Conservation (phyloP, 2,888 invertebrate species). For the Meiosimyza decipiens region DNA sequence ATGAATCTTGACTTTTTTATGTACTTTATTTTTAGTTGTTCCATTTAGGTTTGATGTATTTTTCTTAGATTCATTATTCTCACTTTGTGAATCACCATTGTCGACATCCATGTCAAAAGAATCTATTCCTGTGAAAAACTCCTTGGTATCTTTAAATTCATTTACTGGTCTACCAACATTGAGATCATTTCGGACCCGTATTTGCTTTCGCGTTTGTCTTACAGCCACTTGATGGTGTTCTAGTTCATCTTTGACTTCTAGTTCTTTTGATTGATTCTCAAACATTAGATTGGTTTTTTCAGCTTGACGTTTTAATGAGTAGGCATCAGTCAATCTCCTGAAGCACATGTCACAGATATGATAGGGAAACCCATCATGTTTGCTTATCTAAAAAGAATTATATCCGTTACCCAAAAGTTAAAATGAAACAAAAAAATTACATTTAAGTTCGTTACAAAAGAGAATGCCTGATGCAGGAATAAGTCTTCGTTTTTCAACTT, state of each 20-base stretch:
- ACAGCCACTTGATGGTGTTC: neutral
- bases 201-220: neutral
- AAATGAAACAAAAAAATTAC: conserved; percentile 11
- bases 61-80: neutral
- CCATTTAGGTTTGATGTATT: neutral
- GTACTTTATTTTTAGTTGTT: neutral
- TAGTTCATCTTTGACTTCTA: neutral
- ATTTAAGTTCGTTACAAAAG: conserved; percentile 32
- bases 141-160: neutral
- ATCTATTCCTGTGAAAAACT: neutral
- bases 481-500: conserved; percentile 5
- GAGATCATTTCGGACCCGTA: neutral
- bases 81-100: neutral
- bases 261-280: neutral
- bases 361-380: conserved; percentile 36
- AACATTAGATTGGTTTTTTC: conserved; percentile 35
- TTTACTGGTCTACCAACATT: too few species aligned
- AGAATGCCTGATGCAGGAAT: conserved; percentile 16
- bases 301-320: conserved; percentile 41
- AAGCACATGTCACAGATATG: conserved; percentile 40
- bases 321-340: conserved; percentile 40
- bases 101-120: neutral
- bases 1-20: conserved; percentile 28
- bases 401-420: neutral
- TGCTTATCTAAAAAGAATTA: conserved; percentile 37